Percentiles rank a stretch among this genome's conserved stretches.
phyloP scores from a whole-genome alignment of 2,113 vertebrate species.

The Cyprinodon tularosa region DNA sequence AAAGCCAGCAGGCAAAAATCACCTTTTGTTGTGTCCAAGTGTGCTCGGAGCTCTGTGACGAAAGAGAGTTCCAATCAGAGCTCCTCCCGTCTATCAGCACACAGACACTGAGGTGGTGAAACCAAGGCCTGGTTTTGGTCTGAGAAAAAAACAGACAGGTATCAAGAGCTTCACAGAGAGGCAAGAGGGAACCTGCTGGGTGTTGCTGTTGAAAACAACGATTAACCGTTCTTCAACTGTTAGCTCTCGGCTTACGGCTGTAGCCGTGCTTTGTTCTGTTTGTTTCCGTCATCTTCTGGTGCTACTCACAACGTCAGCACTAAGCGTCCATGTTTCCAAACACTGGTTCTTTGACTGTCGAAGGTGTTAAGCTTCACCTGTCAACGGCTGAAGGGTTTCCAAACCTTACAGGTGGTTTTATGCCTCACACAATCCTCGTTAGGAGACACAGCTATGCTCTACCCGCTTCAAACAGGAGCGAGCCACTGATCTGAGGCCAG shows the following conservation, averaged over 20 bases:
- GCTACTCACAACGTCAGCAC: neutral
- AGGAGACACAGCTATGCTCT: neutral
- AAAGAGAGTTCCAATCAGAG: conserved; percentile 59
- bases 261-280: conserved; percentile 24
- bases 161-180: conserved; percentile 9
- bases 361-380: conserved; percentile 3
- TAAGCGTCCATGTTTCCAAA: too few relatives aligned
- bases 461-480: conserved; percentile 9
- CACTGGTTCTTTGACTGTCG: neutral
- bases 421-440: neutral
- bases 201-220: conserved; percentile 30
- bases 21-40: conserved; percentile 57
- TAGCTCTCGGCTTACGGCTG: neutral
- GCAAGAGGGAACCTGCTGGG: conserved; percentile 41
- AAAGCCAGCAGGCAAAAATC: conserved; percentile 50
- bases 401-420: conserved; percentile 13
- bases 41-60: conserved; percentile 29
- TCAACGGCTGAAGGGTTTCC: neutral
- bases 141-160: conserved; percentile 11
- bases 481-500: conserved; percentile 24
- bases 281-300: conserved; percentile 7
- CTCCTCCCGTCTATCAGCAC: conserved; percentile 41
- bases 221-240: conserved; percentile 27
- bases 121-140: conserved; percentile 5
- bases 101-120: conserved; percentile 13